Evolutionary conservation across 2,888 invertebrate species (phyloP), one percentile per base, ranked within the genome.

Genomic region (Drosophila putrida): DNA sequence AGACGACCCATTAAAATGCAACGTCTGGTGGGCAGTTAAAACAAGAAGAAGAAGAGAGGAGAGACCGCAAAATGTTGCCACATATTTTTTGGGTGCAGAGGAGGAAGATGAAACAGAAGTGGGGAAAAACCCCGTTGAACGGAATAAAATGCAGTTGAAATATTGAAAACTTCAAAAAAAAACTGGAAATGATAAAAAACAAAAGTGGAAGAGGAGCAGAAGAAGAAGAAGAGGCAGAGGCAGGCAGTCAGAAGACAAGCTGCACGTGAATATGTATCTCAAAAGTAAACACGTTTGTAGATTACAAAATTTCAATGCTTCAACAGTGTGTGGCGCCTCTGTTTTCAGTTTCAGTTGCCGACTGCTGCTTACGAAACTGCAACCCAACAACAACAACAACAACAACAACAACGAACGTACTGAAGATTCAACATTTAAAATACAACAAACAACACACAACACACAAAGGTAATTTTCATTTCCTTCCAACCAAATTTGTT

Each of bases 291-390:
- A 69, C 82, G 84, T 81, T 55, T 62, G 27, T 62, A 50, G 63
- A 80, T 85, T 82, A 74, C 71, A 76, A 85, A 60, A 82, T 75
- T 63, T 74, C 62, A 72, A 72, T 75, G 75, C 75, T 68, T 65
- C 77, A 65, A 27, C 4, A 47, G 54, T 38, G 49, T 66, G 54
- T 65, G 47, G 50, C 59, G 53, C 41, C 31, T 38, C 41, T 31
- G 15, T 15, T 4, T 15, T 41, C 27, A 5, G 41, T 41, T 20
- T 41, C 13, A 41, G 41, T 41, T 41, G 20, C 20, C 20, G 20
- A 2, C 20, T 58, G 41, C 13, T 46, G 58, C 68, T 83, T 78
- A 70, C 70, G 71, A 80, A 80, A 77, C 62, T 65, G 43, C 43
- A 43, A 25, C 43, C 50, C 47, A 20, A 20, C 43, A 43, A 25